Percentiles rank a stretch among this genome's conserved stretches.
Evolutionary conservation across 2,888 invertebrate species (phyloP).

Genomic region (Caenorhabditis wallacei): DNA sequence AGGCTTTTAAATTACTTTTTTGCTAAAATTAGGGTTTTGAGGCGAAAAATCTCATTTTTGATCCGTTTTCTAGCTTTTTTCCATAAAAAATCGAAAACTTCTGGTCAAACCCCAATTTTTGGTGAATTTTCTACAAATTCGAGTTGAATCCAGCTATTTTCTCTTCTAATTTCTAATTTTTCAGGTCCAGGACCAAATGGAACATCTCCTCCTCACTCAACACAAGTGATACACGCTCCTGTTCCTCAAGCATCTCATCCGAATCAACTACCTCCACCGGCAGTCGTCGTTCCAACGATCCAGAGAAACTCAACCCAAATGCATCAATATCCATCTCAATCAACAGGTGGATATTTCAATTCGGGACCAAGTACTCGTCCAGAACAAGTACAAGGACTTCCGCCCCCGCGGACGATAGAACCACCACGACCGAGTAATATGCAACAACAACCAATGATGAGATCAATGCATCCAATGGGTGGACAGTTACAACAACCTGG

Average conservation of each 20-base stretch:
- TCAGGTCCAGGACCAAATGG: conserved; percentile 36
- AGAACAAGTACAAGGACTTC: conserved; percentile 56
- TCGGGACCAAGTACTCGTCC: conserved; percentile 9
- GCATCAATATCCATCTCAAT: neutral
- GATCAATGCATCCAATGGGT: neutral
- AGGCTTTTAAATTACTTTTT: too few relatives aligned
- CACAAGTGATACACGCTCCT: conserved; percentile 66
- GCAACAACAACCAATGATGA: conserved; percentile 1
- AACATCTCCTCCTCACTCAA: conserved; percentile 34
- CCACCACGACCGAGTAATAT: conserved; percentile 50
- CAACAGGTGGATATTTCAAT: conserved; percentile 58
- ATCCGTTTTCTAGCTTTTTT: too few relatives aligned
- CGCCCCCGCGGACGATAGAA: conserved; percentile 63
- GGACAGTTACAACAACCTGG: conserved; percentile 34
- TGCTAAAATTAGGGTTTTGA: too few relatives aligned
- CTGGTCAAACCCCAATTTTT: too few relatives aligned
- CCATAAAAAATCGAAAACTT: too few relatives aligned
- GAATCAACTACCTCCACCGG: conserved; percentile 67
- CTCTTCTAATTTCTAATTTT: neutral
- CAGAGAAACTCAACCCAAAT: conserved; percentile 17
- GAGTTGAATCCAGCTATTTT: too few relatives aligned
- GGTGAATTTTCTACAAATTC: too few relatives aligned
- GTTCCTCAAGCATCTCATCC: conserved; percentile 60
- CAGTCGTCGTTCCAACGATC: conserved; percentile 71
- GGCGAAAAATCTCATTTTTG: too few relatives aligned